These are phyloP conservation scores for Netelia melanura DNA, from an alignment of 2,888 invertebrate species.

Conservation along the genomic window DNA sequence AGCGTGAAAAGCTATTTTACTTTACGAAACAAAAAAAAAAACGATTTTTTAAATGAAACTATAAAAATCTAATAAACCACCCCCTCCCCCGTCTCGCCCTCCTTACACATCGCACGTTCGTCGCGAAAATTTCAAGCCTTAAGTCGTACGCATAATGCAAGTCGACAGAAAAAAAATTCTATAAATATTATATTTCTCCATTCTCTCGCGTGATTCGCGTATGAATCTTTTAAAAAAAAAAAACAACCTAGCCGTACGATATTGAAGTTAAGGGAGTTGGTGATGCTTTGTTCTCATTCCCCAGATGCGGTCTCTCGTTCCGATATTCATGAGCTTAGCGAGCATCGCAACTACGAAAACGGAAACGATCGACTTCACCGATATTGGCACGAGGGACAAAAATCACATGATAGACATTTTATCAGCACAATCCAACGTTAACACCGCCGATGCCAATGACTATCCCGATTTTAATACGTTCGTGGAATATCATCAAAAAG, in stretches of 20 bases:
- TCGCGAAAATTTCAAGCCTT: too few relatives aligned
- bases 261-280: not conserved
- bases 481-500: slow-evolving; percentile 19
- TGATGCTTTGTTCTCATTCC: not conserved
- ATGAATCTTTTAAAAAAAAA: not conserved
- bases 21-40: too few relatives aligned
- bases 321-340: slow-evolving; percentile 65
- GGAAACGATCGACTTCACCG: slow-evolving; percentile 63
- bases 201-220: not conserved
- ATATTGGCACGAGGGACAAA: slow-evolving; percentile 21
- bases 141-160: too few relatives aligned
- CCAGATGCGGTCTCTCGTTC: slow-evolving; percentile 68
- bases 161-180: too few relatives aligned
- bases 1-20: too few relatives aligned
- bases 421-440: slow-evolving; percentile 15
- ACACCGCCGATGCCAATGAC: slow-evolving; percentile 10
- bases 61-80: too few relatives aligned
- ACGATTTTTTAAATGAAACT: too few relatives aligned
- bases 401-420: slow-evolving; percentile 39
- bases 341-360: slow-evolving; percentile 67
- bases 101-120: too few relatives aligned
- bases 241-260: not conserved
- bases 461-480: slow-evolving; percentile 23
- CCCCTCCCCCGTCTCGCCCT: too few relatives aligned
- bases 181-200: too few relatives aligned